Conservation (phyloP, 2,888 invertebrate species). For the Embidobia sp. region DNA sequence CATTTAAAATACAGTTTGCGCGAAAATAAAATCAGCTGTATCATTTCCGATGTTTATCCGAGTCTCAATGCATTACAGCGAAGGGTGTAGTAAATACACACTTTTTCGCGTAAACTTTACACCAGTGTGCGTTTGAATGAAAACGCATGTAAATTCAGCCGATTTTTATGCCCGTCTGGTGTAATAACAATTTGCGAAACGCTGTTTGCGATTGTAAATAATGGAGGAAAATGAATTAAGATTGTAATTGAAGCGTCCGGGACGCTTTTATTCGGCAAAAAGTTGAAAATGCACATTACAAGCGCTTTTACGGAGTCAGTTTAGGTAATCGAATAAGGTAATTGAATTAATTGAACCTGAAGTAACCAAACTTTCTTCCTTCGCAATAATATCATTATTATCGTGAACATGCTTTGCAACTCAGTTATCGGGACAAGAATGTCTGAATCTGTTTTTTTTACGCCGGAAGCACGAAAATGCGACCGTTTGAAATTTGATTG, state of each 20-base stretch:
- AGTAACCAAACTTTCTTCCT: slow-evolving; percentile 56
- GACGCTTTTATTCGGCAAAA: slow-evolving; percentile 27
- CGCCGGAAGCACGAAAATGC: slow-evolving; percentile 20
- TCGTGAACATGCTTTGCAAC: slow-evolving; percentile 46
- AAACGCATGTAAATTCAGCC: slow-evolving; percentile 43
- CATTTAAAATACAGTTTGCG: background rate
- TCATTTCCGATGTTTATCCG: slow-evolving; percentile 21
- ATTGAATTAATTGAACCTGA: slow-evolving; percentile 52
- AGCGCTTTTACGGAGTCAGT: slow-evolving; percentile 40
- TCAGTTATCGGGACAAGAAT: slow-evolving; percentile 15
- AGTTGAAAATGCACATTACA: slow-evolving; percentile 45
- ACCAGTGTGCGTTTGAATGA: slow-evolving; percentile 13
- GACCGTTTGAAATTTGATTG: slow-evolving; percentile 22
- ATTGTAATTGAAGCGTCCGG: slow-evolving; percentile 37
- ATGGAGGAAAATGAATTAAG: slow-evolving; percentile 37
- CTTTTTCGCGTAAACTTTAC: slow-evolving; percentile 26
- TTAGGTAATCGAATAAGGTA: slow-evolving; percentile 48
- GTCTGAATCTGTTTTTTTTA: slow-evolving; percentile 24
- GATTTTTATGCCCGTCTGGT: slow-evolving; percentile 42
- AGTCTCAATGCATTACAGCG: slow-evolving; percentile 19
- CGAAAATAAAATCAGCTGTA: slow-evolving; percentile 2
- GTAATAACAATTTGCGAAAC: slow-evolving; percentile 42
- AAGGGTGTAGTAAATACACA: slow-evolving; percentile 17
- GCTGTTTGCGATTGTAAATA: slow-evolving; percentile 48
- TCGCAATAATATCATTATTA: slow-evolving; percentile 49